Evolutionary conservation across 2,113 vertebrate species (phyloP).

Genomic region (Machaerirhynchus nigripectus): DNA sequence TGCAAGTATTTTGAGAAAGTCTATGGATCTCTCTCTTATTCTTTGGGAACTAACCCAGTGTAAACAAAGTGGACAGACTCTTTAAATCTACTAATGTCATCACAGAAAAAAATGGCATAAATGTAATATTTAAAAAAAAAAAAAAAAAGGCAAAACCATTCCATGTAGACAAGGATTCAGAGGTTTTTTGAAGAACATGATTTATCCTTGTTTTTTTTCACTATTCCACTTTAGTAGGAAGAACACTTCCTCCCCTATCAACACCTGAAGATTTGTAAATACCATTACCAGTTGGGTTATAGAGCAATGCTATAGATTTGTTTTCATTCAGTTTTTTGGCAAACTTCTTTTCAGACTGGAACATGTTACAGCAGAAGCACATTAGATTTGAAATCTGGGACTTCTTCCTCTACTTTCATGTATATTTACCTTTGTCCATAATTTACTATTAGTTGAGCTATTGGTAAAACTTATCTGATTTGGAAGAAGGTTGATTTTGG

Average conservation of each 20-base stretch:
- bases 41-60: not conserved
- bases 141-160: not conserved
- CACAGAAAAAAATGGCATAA: not conserved
- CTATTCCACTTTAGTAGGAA: not conserved
- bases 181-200: not conserved
- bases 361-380: not conserved
- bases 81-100: not conserved
- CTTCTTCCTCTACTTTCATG: not conserved
- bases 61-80: not conserved
- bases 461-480: constrained; percentile 47
- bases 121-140: not conserved
- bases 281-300: not conserved
- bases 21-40: not conserved
- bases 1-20: not conserved
- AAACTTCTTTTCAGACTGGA: not conserved
- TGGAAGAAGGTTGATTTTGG: constrained; percentile 36
- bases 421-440: not conserved
- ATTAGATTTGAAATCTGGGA: not conserved
- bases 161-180: not conserved
- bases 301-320: not conserved
- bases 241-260: not conserved
- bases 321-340: not conserved
- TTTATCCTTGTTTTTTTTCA: not conserved
- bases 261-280: not conserved
- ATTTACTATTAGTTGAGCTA: constrained; percentile 10